Conservation (phyloP, 1,140 invertebrate genomes). For the Zaprionus africanus region DNA sequence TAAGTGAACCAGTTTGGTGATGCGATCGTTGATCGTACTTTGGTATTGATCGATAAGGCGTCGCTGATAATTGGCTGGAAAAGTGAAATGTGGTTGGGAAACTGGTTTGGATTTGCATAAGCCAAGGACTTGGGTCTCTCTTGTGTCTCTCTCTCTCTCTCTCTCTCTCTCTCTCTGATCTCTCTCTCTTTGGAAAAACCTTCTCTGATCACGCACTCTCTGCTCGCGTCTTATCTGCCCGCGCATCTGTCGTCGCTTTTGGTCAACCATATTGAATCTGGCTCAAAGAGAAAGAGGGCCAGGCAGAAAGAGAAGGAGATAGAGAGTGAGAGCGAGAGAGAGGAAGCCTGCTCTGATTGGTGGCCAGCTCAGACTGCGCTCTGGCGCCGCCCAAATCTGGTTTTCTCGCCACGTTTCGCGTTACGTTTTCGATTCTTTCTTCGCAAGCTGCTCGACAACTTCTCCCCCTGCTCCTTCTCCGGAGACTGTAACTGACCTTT, state of each 20-base stretch:
- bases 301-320: not conserved
- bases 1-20: slow-evolving; percentile 71
- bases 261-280: slow-evolving; percentile 43
- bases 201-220: slow-evolving; percentile 18
- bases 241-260: not conserved
- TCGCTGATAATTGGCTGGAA: slow-evolving; percentile 14
- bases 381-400: slow-evolving; percentile 37
- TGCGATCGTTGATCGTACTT: slow-evolving; percentile 44
- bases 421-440: slow-evolving; percentile 36
- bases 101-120: slow-evolving; percentile 38
- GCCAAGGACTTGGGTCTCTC: slow-evolving; percentile 21
- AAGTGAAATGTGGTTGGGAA: slow-evolving; percentile 38
- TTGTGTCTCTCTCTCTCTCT: not conserved
- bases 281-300: not conserved
- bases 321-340: not conserved
- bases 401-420: slow-evolving; percentile 7
- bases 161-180: not conserved
- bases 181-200: not conserved
- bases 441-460: slow-evolving; percentile 44
- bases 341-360: slow-evolving; percentile 31
- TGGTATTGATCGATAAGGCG: slow-evolving; percentile 16
- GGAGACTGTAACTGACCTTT: not conserved
- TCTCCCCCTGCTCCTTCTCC: not conserved
- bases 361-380: not conserved
- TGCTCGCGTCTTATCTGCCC: not conserved